Evolutionary conservation across 2,113 vertebrate species (phyloP).

Genomic region (Ictidomys tridecemlineatus): DNA sequence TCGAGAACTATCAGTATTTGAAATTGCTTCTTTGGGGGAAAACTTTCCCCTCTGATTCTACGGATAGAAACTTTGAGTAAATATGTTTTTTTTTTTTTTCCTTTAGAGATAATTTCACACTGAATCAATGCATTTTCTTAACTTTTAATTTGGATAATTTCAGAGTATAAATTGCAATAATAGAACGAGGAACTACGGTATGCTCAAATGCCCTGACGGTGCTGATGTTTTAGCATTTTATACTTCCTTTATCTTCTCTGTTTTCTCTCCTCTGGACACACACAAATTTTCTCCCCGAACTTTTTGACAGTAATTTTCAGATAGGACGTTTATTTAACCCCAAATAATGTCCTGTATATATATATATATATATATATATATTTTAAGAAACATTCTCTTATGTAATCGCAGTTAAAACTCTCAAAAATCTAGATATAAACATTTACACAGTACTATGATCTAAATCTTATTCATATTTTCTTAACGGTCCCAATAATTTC

Average conservation of each 20-base stretch:
- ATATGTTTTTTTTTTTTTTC: neutral
- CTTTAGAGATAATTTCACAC: neutral
- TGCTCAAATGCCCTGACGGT: neutral
- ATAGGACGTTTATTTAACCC: neutral
- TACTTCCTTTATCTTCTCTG: neutral
- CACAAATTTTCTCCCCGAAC: neutral
- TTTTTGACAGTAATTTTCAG: neutral
- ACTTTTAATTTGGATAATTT: neutral
- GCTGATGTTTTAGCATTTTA: neutral
- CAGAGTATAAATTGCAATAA: neutral
- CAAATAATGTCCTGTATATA: neutral
- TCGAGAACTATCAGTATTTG: neutral
- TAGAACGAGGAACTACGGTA: neutral
- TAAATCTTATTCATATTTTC: neutral
- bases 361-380: too few species aligned
- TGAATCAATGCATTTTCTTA: neutral
- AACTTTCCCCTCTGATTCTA: neutral
- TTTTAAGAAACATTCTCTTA: neutral
- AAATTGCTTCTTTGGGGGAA: neutral
- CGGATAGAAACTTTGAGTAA: neutral
- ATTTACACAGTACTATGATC: neutral
- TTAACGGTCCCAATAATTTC: neutral
- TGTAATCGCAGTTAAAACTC: neutral
- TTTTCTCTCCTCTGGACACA: fast-evolving
- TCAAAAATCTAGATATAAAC: neutral